Evolutionary conservation across 2,113 vertebrate genomes (phyloP), one percentile per base, ranked within the genome.

Genomic region (Tiliqua scincoides): DNA sequence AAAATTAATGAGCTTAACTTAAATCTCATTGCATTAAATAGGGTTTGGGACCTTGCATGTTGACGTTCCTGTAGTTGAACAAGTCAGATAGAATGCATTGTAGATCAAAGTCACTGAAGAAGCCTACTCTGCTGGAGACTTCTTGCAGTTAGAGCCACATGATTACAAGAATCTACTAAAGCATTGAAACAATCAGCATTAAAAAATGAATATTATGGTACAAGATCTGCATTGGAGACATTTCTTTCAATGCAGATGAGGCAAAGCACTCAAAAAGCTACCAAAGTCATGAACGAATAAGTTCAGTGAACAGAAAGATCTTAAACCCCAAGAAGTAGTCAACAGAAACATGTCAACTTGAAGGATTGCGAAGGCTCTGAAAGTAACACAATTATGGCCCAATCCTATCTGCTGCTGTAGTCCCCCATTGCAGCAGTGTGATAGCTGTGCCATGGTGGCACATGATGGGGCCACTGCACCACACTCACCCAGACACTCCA

Each of bases 281-380:
- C 23, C 84, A 23, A 54, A 94, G 85, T 81, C 76, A 82, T 82
- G 85, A 90, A 81, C 21, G 37, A 91, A 74, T 12, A 88, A 79
- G 30, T 88, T 18, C 93, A 92, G 21, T 86, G 71, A 94, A 88
- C 83, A 89, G 77, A 48, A 77, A 87, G 87, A 88, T 87, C 91
- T 88, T 85, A 91, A 92, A 93, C 89, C 91, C 91, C 91, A 87
- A 87, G 95, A 96, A 95, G 95, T 94, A 96, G 94, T 94, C 85
- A 93, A 93, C 90, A 94, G 87, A 85, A 93, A 82, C 83, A 86
- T 0, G 65, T 59, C 94, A 91, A 63, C 62, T 65, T 70, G 92
- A 90, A 79, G 89, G 89, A 88, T 23, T 89, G 37, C 35, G 37
- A 48, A 73, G 57, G 30, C n/a, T 65, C 71, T 52, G 54, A 25